phyloP scores from a whole-genome alignment of 2,113 vertebrate species.

The Thamnaconus septentrionalis region DNA sequence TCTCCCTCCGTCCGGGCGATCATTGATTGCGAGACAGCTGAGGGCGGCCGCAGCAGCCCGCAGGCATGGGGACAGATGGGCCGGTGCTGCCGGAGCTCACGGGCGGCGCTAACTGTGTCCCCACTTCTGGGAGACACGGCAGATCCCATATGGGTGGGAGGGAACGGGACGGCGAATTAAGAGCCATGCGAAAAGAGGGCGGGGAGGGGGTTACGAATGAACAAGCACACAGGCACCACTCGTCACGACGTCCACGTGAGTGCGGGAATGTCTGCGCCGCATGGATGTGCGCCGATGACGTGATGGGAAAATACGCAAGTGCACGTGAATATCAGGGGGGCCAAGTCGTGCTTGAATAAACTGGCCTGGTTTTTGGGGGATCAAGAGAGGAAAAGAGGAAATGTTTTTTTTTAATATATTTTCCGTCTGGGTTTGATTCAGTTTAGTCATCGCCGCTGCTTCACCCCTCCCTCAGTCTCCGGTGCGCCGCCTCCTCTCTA shows the following conservation, averaged over 20 bases:
- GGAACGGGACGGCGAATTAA: constrained; percentile 56
- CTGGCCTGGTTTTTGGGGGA: too few relatives aligned
- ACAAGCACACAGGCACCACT: constrained; percentile 62
- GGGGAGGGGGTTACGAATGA: constrained; percentile 20
- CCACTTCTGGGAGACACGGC: constrained; percentile 19
- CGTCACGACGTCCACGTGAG: constrained; percentile 38
- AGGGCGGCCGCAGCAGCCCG: constrained; percentile 43
- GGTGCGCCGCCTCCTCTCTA: background rate
- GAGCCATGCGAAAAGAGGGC: constrained; percentile 55
- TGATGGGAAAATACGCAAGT: constrained; percentile 13
- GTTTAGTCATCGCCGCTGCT: constrained; percentile 15
- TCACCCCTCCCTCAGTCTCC: constrained; percentile 6
- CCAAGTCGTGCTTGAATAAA: too few relatives aligned
- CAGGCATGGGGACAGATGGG: constrained; percentile 60
- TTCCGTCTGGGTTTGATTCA: constrained; percentile 13
- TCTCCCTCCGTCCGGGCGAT: constrained; percentile 22
- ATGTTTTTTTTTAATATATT: background rate
- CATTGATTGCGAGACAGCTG: constrained; percentile 49
- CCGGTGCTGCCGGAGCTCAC: constrained; percentile 24
- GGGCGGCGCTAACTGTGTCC: constrained; percentile 14
- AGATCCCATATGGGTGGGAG: constrained; percentile 57
- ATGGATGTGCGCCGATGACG: constrained; percentile 2
- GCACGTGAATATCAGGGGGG: background rate
- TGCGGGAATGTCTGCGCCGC: constrained; percentile 8
- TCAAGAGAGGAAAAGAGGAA: too few relatives aligned